Percentiles rank a stretch among this genome's conserved stretches.
These are phyloP conservation scores for Ophiothrix spiculata DNA, from an alignment of 35 echinoderm and acorn worm genomes.

Conservation along the genomic window DNA sequence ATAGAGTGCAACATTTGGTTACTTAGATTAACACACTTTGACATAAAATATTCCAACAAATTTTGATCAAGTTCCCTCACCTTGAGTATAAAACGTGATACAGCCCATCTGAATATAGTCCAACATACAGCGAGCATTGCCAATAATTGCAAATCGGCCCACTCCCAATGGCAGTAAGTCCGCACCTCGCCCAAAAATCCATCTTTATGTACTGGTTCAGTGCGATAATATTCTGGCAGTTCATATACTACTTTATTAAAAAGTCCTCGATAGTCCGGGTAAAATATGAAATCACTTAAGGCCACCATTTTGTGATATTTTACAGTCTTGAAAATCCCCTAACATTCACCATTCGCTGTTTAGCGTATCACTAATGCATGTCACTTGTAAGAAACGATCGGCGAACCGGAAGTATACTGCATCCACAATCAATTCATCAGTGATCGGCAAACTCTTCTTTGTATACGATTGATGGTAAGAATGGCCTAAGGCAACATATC, in stretches of 20 bases:
- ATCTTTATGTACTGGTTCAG: constrained; percentile 50
- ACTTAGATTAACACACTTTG: not conserved
- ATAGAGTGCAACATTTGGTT: too few relatives aligned
- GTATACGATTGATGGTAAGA: too few relatives aligned
- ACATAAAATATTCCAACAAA: not conserved
- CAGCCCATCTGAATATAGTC: constrained; percentile 47
- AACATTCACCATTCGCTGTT: too few relatives aligned
- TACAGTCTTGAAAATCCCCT: too few relatives aligned
- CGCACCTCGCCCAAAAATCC: constrained; percentile 50
- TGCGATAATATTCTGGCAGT: constrained; percentile 71
- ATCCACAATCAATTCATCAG: too few relatives aligned
- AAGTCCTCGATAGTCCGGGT: constrained; percentile 59
- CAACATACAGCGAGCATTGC: constrained; percentile 38
- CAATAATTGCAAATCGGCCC: constrained; percentile 44
- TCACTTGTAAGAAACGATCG: too few relatives aligned
- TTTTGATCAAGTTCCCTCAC: constrained; percentile 15
- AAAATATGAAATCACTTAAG: constrained; percentile 51
- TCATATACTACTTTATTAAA: constrained; percentile 57
- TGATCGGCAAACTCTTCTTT: too few relatives aligned
- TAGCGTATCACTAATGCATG: too few relatives aligned
- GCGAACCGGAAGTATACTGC: too few relatives aligned
- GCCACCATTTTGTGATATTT: not conserved
- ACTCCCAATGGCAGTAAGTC: constrained; percentile 43
- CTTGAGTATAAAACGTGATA: constrained; percentile 41
- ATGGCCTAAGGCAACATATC: too few relatives aligned